Conservation (phyloP, 2,113 vertebrate species). For the Uria aalge region DNA sequence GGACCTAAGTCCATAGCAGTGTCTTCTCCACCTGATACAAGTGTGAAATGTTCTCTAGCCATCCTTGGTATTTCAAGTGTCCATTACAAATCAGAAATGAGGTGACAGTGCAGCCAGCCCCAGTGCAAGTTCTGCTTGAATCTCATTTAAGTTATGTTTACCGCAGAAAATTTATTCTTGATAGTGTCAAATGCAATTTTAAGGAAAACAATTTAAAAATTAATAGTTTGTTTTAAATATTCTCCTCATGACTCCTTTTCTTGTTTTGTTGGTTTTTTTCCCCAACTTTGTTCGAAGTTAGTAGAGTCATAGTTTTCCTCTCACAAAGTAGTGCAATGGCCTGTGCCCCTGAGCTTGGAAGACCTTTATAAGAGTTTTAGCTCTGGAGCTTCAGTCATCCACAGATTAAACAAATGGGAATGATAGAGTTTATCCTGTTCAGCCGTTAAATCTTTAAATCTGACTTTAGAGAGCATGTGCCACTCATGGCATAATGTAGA, state of each 20-base stretch:
- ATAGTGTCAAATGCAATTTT: not conserved
- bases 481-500: not conserved
- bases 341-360: not conserved
- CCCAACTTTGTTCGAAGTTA: not conserved
- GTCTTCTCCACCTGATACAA: not conserved
- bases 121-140: not conserved
- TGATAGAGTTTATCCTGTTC: not conserved
- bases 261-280: not conserved
- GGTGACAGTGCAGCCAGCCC: not conserved
- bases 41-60: not conserved
- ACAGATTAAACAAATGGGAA: slow-evolving; percentile 8
- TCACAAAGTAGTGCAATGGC: not conserved
- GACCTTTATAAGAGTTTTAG: not conserved
- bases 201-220: not conserved
- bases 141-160: not conserved
- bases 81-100: not conserved
- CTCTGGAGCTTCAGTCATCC: not conserved
- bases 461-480: not conserved
- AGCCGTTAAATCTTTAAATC: slow-evolving; percentile 16
- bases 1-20: not conserved
- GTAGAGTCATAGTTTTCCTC: not conserved
- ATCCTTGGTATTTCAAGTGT: not conserved
- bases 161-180: not conserved
- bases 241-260: not conserved
- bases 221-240: not conserved